A percentile compares a stretch with the other conserved stretches of the same genome.
Conservation (phyloP, 2,888 invertebrate species). For the Tetranychus piercei region DNA sequence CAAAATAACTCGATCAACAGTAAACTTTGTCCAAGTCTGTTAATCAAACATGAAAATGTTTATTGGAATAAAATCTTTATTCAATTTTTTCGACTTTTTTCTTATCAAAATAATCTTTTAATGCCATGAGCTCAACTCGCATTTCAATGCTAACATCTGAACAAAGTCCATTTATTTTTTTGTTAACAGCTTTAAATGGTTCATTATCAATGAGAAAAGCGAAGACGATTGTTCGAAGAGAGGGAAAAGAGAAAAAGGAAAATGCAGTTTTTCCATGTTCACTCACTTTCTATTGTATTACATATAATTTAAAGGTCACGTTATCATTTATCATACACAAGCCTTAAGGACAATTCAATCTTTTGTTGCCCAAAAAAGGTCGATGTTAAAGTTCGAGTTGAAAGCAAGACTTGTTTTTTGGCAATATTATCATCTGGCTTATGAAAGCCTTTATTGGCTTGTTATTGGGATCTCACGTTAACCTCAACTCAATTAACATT, state of each 20-base stretch:
- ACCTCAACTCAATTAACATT: too few species aligned
- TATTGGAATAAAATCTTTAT: too few species aligned
- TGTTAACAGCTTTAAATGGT: too few species aligned
- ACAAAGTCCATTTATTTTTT: too few species aligned
- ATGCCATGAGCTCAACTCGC: too few species aligned
- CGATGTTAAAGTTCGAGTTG: not conserved
- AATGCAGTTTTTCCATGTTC: not conserved
- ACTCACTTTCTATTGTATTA: not conserved
- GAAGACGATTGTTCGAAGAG: not conserved
- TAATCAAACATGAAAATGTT: too few species aligned
- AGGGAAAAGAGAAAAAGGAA: not conserved
- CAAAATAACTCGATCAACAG: too few species aligned
- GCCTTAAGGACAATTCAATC: not conserved
- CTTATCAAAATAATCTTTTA: too few species aligned
- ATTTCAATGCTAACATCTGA: too few species aligned
- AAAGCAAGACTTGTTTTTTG: not conserved
- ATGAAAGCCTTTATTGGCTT: not conserved
- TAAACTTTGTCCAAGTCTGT: too few species aligned
- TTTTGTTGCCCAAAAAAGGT: not conserved
- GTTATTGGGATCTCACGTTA: not conserved
- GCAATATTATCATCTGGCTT: not conserved
- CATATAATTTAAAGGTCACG: not conserved
- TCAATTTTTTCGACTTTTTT: too few species aligned
- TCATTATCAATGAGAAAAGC: too few species aligned
- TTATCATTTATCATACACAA: not conserved